Base-by-base conservation (phyloP, 2,888 invertebrate species). In the Hypomecis atomaria region DNA sequence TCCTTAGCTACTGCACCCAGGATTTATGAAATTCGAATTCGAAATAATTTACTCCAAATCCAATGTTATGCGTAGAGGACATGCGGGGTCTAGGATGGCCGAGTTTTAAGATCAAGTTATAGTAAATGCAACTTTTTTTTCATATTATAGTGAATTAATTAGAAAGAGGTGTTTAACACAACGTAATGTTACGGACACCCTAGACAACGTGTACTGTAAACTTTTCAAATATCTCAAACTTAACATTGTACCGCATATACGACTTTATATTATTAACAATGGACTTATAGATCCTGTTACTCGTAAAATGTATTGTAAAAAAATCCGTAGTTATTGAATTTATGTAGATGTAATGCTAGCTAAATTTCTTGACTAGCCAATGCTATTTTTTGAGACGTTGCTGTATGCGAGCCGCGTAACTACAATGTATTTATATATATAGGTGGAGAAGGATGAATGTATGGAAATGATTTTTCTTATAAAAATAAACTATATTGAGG, bases 321-420 rank as follows among this genome's bases (percentile, higher is more conserved):
- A 85, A 75, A 75, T 77, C 59, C 38, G 76, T 80, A 85, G 84
- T 86, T 85, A 86, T 83, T 84, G 81, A 87, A 87, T 85, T 85
- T 83, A 84, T 82, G 81, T 89, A 90, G 89, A 81, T 81, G 83
- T 86, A 87, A 84, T 86, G 88, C 90, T 92, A 92, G 90, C 90
- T 90, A 85, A 90, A 88, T 90, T 85, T 89, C 87, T 82, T 87
- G 84, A 88, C 89, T 90, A 91, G 91, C 89, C 87, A 89, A 92
- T 91, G 91, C 91, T 92, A 91, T 90, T 90, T 52, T 90, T 90
- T 87, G 87, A 89, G 89, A 88, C 87, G 87, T 86, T 89, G 87
- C 89, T 84, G 84, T 88, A 86, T 86, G 90, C 87, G 84, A 79
- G 78, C 83, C 81, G 82, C 86, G 87, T 82, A 83, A 84, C 82